Conservation (phyloP, 1,140 invertebrate species). For the Octopus sinensis region DNA sequence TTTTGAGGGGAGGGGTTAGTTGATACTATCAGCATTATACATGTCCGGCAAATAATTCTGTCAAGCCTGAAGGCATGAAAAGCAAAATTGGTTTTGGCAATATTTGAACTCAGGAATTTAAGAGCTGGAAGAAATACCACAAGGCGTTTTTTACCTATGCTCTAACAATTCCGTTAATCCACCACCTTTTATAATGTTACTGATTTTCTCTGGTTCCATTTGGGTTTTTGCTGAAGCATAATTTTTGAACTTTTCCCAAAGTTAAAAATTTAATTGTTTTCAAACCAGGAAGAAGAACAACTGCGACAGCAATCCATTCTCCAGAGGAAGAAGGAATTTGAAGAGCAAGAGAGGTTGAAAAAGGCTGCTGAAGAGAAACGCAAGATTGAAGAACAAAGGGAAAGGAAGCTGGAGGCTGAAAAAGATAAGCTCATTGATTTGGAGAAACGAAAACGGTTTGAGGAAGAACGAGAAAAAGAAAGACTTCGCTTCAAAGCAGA, state of each 20-base stretch:
- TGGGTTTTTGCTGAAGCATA: neutral
- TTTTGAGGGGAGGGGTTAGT: no score
- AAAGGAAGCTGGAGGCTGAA: neutral
- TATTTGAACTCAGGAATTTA: no score
- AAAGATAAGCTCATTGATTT: neutral
- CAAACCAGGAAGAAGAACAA: slow-evolving; percentile 28
- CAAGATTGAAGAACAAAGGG: neutral
- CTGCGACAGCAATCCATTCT: slow-evolving; percentile 13
- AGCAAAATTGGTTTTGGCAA: no score
- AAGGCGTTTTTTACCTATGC: no score
- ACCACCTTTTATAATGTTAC: no score
- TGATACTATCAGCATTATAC: no score
- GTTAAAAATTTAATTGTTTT: slow-evolving; percentile 21
- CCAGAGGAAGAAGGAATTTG: neutral
- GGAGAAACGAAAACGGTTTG: neutral
- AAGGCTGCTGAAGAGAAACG: neutral
- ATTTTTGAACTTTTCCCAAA: slow-evolving; percentile 24
- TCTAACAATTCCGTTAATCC: no score
- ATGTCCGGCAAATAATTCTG: no score
- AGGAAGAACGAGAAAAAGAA: neutral
- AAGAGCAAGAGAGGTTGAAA: neutral
- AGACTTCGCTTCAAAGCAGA: neutral
- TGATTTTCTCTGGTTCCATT: neutral
- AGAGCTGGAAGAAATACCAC: no score
- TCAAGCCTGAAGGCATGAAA: no score